phyloP scores from a whole-genome alignment of 2,797 vertebrate species.

The Rhabdomys pumilio region DNA sequence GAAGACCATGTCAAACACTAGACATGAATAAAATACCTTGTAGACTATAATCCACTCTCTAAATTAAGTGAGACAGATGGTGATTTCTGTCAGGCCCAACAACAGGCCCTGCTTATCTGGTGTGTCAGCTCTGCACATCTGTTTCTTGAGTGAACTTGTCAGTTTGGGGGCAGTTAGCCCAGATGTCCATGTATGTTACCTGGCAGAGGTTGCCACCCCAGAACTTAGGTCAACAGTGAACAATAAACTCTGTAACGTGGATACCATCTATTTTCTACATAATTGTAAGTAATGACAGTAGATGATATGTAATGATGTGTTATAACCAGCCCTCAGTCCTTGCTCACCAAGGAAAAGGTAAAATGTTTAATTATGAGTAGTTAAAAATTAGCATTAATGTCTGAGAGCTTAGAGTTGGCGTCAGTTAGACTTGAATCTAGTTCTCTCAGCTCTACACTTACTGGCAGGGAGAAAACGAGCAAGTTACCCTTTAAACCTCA shows the following conservation, averaged over 20 bases:
- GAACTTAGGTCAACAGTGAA: not conserved
- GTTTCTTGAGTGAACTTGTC: slow-evolving; percentile 64
- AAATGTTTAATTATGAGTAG: slow-evolving; percentile 27
- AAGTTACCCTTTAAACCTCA: not conserved
- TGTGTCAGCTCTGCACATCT: not conserved
- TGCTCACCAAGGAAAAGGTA: slow-evolving; percentile 11
- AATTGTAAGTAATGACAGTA: slow-evolving; percentile 32
- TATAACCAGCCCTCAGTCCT: slow-evolving; percentile 23
- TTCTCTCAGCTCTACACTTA: not conserved
- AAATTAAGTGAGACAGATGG: slow-evolving; percentile 26
- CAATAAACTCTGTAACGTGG: slow-evolving; percentile 28
- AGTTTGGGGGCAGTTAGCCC: slow-evolving; percentile 14
- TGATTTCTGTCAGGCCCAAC: slow-evolving; percentile 18
- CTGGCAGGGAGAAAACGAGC: not conserved
- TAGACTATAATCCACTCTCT: not conserved
- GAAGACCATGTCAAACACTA: slow-evolving; percentile 41
- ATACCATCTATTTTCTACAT: not conserved
- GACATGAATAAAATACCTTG: not conserved
- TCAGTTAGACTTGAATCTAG: slow-evolving; percentile 27
- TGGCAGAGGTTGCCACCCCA: not conserved
- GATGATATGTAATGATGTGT: not conserved
- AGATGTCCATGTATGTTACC: slow-evolving; percentile 25
- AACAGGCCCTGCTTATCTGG: slow-evolving; percentile 59
- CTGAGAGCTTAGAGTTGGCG: slow-evolving; percentile 52
- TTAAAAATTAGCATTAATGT: slow-evolving; percentile 57